Base-by-base conservation (phyloP, 2,888 invertebrate species). In the Amphipyra tragopoginis region DNA sequence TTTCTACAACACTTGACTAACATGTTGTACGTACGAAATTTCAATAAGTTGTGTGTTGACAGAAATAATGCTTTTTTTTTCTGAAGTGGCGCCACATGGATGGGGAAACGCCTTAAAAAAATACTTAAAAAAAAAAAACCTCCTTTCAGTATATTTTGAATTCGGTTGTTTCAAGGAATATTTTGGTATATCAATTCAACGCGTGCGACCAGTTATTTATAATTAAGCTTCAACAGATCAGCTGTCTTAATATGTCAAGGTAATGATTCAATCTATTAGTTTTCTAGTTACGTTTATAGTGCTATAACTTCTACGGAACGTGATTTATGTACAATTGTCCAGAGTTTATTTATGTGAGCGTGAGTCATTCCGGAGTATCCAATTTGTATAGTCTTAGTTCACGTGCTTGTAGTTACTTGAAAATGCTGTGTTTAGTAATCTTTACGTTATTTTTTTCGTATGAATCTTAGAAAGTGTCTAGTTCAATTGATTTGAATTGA, bases 181-280 rank as follows among this genome's bases (percentile, higher is more conserved):
- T 34, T 49, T 51, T n/a, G 40, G 11, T 42, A 15, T 21, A 36
- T 39, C 6, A 29, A 52, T 15, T n/a, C n/a, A n/a, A n/a, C n/a
- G 47, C 70, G 43, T 42, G 65, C 33, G 40, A 47, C 21, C 21
- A 21, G 8, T 11, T 48, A 9, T 9, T 40, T 7, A 14, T 14
- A 14, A 8, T 21, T 21, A 14, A 29, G 29, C 29, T 14, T 40
- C 2, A n/a, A 14, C 33, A 40, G 39, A 44, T 34, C 44, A 54
- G 54, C 71, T 66, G 71, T 42, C 14, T 70, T 50, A 34, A 11
- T n/a, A 9, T 55, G 66, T 71, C 71, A 67, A 67, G 56, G 66
- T 48, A 36, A 51, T 42, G 14, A 63, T 29, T 29, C 29, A 7
- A 50, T 70, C 50, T 10, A 38, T 54, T 70, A 29, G 40, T 47